phyloP scores from a whole-genome alignment of 1,140 invertebrate species.

The Trissolcus basalis region DNA sequence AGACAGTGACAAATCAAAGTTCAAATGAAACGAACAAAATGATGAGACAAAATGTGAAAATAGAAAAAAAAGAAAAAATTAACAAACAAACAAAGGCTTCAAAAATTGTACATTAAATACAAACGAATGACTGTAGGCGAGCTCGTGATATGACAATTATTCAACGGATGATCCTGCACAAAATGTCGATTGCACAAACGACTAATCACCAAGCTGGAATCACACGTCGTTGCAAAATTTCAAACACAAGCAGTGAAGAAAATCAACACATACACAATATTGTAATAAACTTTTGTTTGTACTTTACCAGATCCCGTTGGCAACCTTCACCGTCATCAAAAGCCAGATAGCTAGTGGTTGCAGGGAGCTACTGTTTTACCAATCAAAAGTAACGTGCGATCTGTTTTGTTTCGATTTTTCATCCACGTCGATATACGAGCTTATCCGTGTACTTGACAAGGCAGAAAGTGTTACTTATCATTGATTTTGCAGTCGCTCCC shows the following conservation, averaged over 20 bases:
- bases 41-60: too few species aligned
- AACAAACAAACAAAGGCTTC: too few species aligned
- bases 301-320: constrained; percentile 68
- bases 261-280: constrained; percentile 29
- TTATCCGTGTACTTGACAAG: constrained; percentile 25
- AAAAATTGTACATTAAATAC: constrained; percentile 71
- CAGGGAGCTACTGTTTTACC: constrained; percentile 70
- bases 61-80: constrained; percentile 29
- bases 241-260: background rate
- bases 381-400: constrained; percentile 47
- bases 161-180: constrained; percentile 11
- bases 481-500: constrained; percentile 71
- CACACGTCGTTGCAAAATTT: constrained; percentile 13
- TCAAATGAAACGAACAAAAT: too few species aligned
- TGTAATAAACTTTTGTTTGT: constrained; percentile 44
- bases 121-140: constrained; percentile 21
- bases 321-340: constrained; percentile 72
- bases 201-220: constrained; percentile 26
- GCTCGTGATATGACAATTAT: constrained; percentile 16
- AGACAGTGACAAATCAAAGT: constrained; percentile 27
- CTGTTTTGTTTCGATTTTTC: background rate
- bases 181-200: constrained; percentile 11
- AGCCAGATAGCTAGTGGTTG: constrained; percentile 61
- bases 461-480: constrained; percentile 46
- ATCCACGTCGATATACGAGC: background rate